Conservation (phyloP, 1,140 invertebrate species). For the Calliopsis andreniformis region DNA sequence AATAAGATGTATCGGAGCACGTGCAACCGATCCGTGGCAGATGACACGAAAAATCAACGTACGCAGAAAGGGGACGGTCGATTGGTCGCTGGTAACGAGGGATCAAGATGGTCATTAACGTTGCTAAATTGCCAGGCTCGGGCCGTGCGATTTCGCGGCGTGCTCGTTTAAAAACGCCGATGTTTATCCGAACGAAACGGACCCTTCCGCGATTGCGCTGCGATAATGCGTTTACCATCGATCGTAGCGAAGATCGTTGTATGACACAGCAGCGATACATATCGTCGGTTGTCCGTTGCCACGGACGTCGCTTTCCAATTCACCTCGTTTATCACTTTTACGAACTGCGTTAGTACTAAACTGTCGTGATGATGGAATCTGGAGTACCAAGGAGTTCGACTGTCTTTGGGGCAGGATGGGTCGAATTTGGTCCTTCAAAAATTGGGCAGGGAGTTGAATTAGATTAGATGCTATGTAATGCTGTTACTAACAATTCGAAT, state of each 20-base stretch:
- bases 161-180: conserved; percentile 15
- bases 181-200: conserved; percentile 40
- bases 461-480: too few species aligned
- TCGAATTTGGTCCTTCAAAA: too few species aligned
- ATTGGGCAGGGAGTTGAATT: too few species aligned
- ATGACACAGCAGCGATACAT: conserved; percentile 36
- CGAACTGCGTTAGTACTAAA: not conserved
- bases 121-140: not conserved
- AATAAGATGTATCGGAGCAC: not conserved
- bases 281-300: conserved; percentile 36
- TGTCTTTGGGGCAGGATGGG: too few species aligned
- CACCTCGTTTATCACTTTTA: conserved; percentile 7
- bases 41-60: conserved; percentile 14
- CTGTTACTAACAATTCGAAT: too few species aligned
- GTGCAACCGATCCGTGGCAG: conserved; percentile 1
- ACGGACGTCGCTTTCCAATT: conserved; percentile 4
- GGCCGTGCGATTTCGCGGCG: conserved; percentile 15
- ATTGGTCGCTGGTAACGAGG: conserved; percentile 11
- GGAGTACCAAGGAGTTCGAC: not conserved
- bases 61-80: not conserved
- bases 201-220: conserved; percentile 23
- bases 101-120: conserved; percentile 28
- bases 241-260: conserved; percentile 29
- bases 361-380: not conserved
- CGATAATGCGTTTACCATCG: conserved; percentile 42